Conservation (phyloP, 1,140 invertebrate species). For the Leptopilina clavipes region DNA sequence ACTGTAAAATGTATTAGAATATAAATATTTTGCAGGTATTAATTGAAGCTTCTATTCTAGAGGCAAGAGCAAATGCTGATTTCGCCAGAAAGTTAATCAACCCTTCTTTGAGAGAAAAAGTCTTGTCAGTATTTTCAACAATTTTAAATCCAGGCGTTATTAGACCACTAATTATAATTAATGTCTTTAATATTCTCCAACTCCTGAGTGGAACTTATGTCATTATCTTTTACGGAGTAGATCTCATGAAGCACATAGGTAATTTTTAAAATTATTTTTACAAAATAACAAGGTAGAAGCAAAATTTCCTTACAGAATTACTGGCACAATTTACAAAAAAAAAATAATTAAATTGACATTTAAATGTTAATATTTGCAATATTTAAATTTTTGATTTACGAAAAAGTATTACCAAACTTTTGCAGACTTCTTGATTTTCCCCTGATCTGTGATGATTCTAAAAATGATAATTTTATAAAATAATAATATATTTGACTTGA, state of each 20-base stretch:
- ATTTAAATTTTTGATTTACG: too few relatives aligned
- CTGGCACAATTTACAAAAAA: too few relatives aligned
- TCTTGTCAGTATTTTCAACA: slow-evolving; percentile 59
- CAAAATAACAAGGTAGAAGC: too few relatives aligned
- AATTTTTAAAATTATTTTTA: slow-evolving; percentile 42
- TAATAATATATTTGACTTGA: too few relatives aligned
- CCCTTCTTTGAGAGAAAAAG: slow-evolving; percentile 47
- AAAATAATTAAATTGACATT: too few relatives aligned
- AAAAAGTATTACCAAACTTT: slow-evolving; percentile 30
- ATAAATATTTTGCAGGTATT: slow-evolving; percentile 51
- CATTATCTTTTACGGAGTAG: slow-evolving; percentile 84
- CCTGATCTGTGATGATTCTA: too few relatives aligned
- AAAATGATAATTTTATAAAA: too few relatives aligned
- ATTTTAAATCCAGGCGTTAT: slow-evolving; percentile 77
- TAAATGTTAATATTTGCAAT: too few relatives aligned
- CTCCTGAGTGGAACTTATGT: slow-evolving; percentile 83
- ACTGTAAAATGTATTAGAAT: slow-evolving; percentile 12
- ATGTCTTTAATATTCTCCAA: slow-evolving; percentile 82
- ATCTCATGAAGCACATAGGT: slow-evolving; percentile 79
- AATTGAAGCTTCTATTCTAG: slow-evolving; percentile 56
- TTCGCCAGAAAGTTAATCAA: slow-evolving; percentile 43
- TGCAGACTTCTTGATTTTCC: too few relatives aligned
- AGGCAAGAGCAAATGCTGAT: slow-evolving; percentile 55
- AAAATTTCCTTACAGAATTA: too few relatives aligned
- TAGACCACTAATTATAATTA: slow-evolving; percentile 83